Evolutionary conservation across 2,113 vertebrate species (phyloP).

Genomic region (Hymenochirus boettgeri): DNA sequence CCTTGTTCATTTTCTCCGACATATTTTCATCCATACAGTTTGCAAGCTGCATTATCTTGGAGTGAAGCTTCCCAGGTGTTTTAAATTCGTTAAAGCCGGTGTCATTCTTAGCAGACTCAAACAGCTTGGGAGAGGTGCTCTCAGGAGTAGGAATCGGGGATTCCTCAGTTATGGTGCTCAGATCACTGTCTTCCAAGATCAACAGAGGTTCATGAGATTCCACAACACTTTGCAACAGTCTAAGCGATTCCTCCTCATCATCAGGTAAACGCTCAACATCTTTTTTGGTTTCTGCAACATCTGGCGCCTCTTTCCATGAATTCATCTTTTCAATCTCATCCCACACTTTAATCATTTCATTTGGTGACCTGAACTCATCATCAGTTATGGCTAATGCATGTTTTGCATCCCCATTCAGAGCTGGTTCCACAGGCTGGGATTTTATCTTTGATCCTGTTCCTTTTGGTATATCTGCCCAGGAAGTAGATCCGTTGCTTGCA

Average conservation of each 20-base stretch:
- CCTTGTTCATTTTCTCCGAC: slow-evolving; percentile 66
- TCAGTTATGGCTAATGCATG: slow-evolving; percentile 46
- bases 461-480: slow-evolving; percentile 60
- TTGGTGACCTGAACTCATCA: slow-evolving; percentile 65
- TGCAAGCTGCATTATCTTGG: slow-evolving; percentile 58
- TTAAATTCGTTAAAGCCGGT: slow-evolving; percentile 41
- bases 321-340: slow-evolving; percentile 66
- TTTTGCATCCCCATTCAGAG: neutral
- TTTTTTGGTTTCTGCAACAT: neutral
- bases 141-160: slow-evolving; percentile 46
- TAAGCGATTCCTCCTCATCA: neutral
- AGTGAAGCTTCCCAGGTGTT: slow-evolving; percentile 6
- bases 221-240: slow-evolving; percentile 47
- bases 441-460: neutral
- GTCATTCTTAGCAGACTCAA: slow-evolving; percentile 38
- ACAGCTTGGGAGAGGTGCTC: slow-evolving; percentile 20
- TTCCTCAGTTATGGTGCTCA: slow-evolving; percentile 53
- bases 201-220: slow-evolving; percentile 51
- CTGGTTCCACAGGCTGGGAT: neutral
- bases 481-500: slow-evolving; percentile 54
- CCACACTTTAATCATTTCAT: slow-evolving; percentile 72
- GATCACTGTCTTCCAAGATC: slow-evolving; percentile 71
- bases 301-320: slow-evolving; percentile 26
- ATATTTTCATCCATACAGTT: slow-evolving; percentile 64
- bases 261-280: neutral